Conservation (phyloP, 2,888 invertebrate species). For the Augochlorella aurata region DNA sequence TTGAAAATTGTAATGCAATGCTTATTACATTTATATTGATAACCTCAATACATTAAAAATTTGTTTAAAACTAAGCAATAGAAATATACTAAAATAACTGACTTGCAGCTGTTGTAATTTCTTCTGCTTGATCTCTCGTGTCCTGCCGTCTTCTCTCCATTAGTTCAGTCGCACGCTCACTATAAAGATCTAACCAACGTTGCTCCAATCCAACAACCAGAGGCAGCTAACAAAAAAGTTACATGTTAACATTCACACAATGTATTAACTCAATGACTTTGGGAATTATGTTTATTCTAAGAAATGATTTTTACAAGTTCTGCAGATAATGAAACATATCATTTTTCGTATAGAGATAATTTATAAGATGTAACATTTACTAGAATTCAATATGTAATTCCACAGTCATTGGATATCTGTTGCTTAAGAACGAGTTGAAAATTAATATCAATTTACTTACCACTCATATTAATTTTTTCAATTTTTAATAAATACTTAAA, state of each 20-base stretch:
- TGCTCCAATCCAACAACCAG: constrained; percentile 90
- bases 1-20: neutral
- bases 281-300: constrained; percentile 46
- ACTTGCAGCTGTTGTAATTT: constrained; percentile 89
- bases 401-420: constrained; percentile 54
- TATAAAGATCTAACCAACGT: constrained; percentile 88
- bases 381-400: constrained; percentile 42
- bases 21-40: neutral
- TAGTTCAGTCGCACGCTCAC: constrained; percentile 89
- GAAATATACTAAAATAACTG: constrained; percentile 73
- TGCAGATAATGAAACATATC: neutral
- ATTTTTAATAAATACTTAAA: constrained; percentile 49
- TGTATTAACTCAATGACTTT: constrained; percentile 49
- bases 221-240: constrained; percentile 84
- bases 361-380: constrained; percentile 33
- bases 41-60: neutral
- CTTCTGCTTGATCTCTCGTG: constrained; percentile 96
- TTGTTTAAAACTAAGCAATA: constrained; percentile 11
- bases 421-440: constrained; percentile 37
- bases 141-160: constrained; percentile 94
- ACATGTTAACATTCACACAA: constrained; percentile 51
- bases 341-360: constrained; percentile 6
- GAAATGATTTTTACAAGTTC: constrained; percentile 32
- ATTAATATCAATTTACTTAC: constrained; percentile 61
- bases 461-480: constrained; percentile 54